A percentile compares a stretch with the other conserved stretches of the same genome.
phyloP scores from a whole-genome alignment of 2,797 vertebrate species.

The Bovichtus diacanthus region DNA sequence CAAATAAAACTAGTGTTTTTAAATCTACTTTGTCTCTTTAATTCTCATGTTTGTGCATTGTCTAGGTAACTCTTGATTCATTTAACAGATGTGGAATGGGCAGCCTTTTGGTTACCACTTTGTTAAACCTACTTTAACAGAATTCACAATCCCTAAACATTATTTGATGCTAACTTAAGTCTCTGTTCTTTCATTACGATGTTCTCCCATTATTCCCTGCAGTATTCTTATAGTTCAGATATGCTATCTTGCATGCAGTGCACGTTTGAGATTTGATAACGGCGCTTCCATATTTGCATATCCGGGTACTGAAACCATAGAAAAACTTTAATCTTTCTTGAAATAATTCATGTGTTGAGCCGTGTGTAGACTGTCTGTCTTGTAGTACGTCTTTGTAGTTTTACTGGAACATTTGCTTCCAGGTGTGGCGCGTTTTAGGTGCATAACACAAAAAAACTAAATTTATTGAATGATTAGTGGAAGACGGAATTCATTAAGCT shows the following conservation, averaged over 20 bases:
- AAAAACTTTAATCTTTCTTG: background rate
- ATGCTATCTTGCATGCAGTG: background rate
- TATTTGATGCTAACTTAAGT: background rate
- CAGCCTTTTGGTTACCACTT: background rate
- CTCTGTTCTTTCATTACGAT: background rate
- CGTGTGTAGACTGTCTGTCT: background rate
- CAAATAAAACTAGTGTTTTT: slow-evolving; percentile 82
- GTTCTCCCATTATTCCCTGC: background rate
- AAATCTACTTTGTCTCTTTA: slow-evolving; percentile 36
- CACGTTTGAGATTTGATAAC: background rate
- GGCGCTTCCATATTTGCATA: background rate
- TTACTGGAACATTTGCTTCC: background rate
- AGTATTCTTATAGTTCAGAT: background rate
- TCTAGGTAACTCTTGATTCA: background rate
- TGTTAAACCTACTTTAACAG: background rate
- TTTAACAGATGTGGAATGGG: too few relatives aligned
- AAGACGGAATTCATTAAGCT: background rate
- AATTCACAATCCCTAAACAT: background rate
- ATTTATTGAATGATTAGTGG: background rate
- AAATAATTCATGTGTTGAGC: background rate
- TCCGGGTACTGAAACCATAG: background rate
- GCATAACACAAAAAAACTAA: background rate
- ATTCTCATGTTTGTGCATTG: background rate
- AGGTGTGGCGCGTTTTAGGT: background rate
- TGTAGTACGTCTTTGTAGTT: background rate